phyloP scores from a whole-genome alignment of 2,888 invertebrate species.

The Endomychus coccineus region DNA sequence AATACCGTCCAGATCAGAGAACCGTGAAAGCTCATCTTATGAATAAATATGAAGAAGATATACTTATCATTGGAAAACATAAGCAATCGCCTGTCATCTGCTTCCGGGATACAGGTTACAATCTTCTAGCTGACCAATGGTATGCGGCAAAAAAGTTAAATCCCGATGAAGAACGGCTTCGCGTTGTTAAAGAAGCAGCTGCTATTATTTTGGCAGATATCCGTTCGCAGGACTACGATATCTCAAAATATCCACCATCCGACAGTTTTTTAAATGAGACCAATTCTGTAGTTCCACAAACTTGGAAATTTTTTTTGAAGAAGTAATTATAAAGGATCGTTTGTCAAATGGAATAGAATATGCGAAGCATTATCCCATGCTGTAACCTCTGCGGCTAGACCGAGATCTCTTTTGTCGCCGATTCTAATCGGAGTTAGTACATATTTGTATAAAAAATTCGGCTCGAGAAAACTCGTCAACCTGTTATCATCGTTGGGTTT shows the following conservation, averaged over 20 bases:
- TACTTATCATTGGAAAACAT: slow-evolving; percentile 14
- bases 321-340: slow-evolving; percentile 11
- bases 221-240: slow-evolving; percentile 16
- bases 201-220: slow-evolving; percentile 21
- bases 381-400: slow-evolving; percentile 20
- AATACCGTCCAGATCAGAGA: slow-evolving; percentile 12
- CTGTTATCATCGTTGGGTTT: slow-evolving; percentile 21
- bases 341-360: slow-evolving; percentile 15
- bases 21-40: slow-evolving; percentile 13
- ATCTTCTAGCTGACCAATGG: slow-evolving; percentile 17
- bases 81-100: slow-evolving; percentile 18
- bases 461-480: slow-evolving; percentile 21
- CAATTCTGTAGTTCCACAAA: slow-evolving; percentile 10
- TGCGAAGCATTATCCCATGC: slow-evolving; percentile 21
- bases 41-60: slow-evolving; percentile 20
- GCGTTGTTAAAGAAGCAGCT: slow-evolving; percentile 21
- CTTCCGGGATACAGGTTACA: slow-evolving; percentile 22
- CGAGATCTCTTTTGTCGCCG: slow-evolving; percentile 20
- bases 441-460: slow-evolving; percentile 24
- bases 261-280: not conserved
- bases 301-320: slow-evolving; percentile 7
- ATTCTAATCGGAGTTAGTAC: slow-evolving; percentile 16
- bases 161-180: slow-evolving; percentile 15
- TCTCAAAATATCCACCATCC: slow-evolving; percentile 11
- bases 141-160: slow-evolving; percentile 4